Conservation (phyloP, 2,888 invertebrate genomes). For the Melanostoma mellinum region DNA sequence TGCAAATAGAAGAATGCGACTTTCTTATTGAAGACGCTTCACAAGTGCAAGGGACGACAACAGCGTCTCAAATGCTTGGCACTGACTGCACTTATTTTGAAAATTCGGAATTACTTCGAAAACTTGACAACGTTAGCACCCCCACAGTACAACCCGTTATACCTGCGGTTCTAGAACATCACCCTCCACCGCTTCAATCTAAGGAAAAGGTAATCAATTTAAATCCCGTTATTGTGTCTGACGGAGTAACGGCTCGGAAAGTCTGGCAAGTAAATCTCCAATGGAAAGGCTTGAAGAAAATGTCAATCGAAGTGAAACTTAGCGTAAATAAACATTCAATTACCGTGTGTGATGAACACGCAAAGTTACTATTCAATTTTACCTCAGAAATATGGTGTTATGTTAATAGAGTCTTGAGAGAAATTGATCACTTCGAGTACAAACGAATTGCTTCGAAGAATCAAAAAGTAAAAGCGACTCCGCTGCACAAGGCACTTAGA, state of each 20-base stretch:
- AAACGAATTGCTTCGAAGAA: slow-evolving; percentile 14
- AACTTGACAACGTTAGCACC: slow-evolving; percentile 16
- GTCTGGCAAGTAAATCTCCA: slow-evolving; percentile 58
- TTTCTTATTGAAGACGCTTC: slow-evolving; percentile 35
- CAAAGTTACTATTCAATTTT: slow-evolving; percentile 46
- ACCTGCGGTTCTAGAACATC: not conserved
- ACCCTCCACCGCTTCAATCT: not conserved
- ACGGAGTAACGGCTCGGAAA: slow-evolving; percentile 69
- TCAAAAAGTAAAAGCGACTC: slow-evolving; percentile 8
- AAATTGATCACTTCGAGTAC: slow-evolving; percentile 63
- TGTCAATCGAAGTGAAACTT: slow-evolving; percentile 46
- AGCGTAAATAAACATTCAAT: slow-evolving; percentile 10
- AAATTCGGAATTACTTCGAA: slow-evolving; percentile 50
- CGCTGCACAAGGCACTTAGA: slow-evolving; percentile 44
- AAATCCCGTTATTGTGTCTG: slow-evolving; percentile 44
- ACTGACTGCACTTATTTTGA: slow-evolving; percentile 64
- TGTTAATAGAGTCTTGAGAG: slow-evolving; percentile 38
- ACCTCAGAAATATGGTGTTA: slow-evolving; percentile 46
- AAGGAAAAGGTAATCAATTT: slow-evolving; percentile 55
- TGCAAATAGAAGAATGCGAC: slow-evolving; percentile 33
- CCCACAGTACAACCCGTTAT: not conserved
- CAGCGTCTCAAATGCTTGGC: slow-evolving; percentile 63
- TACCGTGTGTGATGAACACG: slow-evolving; percentile 41
- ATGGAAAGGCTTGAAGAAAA: slow-evolving; percentile 34
- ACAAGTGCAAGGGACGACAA: slow-evolving; percentile 19